Evolutionary conservation across 2,113 vertebrate genomes (phyloP), one percentile per base, ranked within the genome.

Genomic region (Gobio gobio): DNA sequence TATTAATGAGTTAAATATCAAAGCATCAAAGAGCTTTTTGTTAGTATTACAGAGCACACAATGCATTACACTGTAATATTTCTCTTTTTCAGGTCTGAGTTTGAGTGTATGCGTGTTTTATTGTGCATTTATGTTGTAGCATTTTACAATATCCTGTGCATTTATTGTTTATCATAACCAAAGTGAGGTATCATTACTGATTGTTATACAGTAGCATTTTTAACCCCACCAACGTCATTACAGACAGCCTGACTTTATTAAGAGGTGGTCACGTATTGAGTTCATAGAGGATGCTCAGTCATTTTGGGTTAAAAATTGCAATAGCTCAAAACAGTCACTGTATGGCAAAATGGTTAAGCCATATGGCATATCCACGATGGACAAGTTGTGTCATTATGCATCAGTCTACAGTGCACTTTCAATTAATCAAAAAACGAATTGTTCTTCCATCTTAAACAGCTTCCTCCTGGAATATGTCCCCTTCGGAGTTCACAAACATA

Each of bases 11-110:
- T 5, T 75, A 82, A 63, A 78, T 84, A 76, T 76, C 74, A 43
- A 63, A 87, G 47, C 58, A 85, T 87, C 70, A 84, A 47, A 66
- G 63, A 84, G 18, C 33, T 78, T 51, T 84, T 70, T 82, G 29
- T 85, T 68, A 54, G 63, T 78, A 83, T 76, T 83, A 77, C 49
- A n/a, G 63, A 54, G 43, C 75, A 83, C 72, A 72, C 64, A 47
- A 82, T 59, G 40, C 33, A 43, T 43, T 74, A 59, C 61, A 75
- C 45, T 85, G 68, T 74, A 66, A 26, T 75, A 63, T 80, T 77
- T 61, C 78, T 86, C n/a, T 68, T 72, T 64, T 47, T 63, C 74
- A 47, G 56, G 61, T 78, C 5, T 47, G 40, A 70, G 45, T 84
- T 20, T 51, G 82, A 45, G 82, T 80, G 24, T 85, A 14, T 75